Conservation (phyloP, 2,797 vertebrate genomes). For the Sebastes flavidus region DNA sequence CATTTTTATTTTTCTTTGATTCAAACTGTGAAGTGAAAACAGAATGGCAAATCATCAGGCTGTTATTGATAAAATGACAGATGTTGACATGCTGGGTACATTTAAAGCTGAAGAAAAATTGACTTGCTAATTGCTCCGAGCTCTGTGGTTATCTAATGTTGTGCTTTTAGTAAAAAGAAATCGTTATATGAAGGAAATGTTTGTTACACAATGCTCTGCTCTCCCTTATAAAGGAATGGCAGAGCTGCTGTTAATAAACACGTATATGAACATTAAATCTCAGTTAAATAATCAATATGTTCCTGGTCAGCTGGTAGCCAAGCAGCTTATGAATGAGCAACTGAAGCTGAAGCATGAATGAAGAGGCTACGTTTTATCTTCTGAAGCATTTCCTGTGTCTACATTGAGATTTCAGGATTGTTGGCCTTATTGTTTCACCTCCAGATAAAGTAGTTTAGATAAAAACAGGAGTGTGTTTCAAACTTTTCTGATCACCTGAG, state of each 20-base stretch:
- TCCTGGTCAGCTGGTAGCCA: neutral
- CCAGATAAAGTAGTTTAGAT: neutral
- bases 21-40: neutral
- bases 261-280: neutral
- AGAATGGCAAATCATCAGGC: neutral
- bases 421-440: neutral
- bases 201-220: neutral
- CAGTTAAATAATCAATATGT: neutral
- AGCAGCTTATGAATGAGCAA: neutral
- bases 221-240: neutral
- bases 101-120: neutral
- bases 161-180: neutral
- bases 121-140: neutral
- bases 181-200: neutral
- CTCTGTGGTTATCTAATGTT: neutral
- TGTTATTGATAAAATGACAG: neutral
- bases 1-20: neutral
- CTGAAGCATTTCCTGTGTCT: neutral
- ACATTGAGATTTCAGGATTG: neutral
- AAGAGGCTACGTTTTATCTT: neutral
- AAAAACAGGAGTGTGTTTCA: neutral
- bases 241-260: neutral
- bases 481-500: neutral
- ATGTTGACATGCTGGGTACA: neutral
- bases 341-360: neutral